These are phyloP conservation scores for Auanema sp. DNA, from an alignment of 2,888 invertebrate genomes.

Conservation along the genomic window DNA sequence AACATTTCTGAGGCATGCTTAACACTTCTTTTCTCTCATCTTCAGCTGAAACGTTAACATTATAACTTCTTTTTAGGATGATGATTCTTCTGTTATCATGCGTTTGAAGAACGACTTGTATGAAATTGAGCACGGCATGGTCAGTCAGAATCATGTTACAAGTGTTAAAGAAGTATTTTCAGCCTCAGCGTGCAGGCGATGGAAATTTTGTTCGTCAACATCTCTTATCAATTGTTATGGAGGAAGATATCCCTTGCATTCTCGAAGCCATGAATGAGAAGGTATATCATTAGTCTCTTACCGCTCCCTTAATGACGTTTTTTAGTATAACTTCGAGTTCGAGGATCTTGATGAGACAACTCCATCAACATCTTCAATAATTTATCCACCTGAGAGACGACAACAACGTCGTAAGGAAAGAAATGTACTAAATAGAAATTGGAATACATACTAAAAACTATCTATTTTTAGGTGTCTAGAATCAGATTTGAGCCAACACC, in stretches of 20 bases:
- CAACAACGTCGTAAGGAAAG: slow-evolving; percentile 27
- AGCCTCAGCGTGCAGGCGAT: slow-evolving; percentile 44
- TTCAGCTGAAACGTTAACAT: no score
- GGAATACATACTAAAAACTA: not conserved
- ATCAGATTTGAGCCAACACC: slow-evolving; percentile 43
- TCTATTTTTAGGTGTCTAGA: slow-evolving; percentile 22
- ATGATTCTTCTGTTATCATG: no score
- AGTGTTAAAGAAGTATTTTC: no score
- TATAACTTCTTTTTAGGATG: no score
- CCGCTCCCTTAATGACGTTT: slow-evolving; percentile 7
- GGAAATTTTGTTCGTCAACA: slow-evolving; percentile 53
- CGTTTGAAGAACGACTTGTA: no score
- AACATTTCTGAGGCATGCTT: no score
- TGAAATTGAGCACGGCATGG: no score
- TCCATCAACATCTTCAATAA: slow-evolving; percentile 38
- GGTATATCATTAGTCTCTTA: slow-evolving; percentile 21
- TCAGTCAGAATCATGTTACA: no score
- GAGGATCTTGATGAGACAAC: slow-evolving; percentile 32
- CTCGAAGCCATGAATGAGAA: slow-evolving; percentile 53
- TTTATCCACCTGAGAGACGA: slow-evolving; percentile 26
- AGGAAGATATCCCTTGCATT: slow-evolving; percentile 51
- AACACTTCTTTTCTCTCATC: no score
- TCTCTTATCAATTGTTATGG: slow-evolving; percentile 42
- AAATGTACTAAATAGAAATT: slow-evolving; percentile 23
- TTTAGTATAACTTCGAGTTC: slow-evolving; percentile 41